These are phyloP conservation scores for Hyperoplus immaculatus DNA, from an alignment of 2,797 vertebrate genomes.

Conservation along the genomic window DNA sequence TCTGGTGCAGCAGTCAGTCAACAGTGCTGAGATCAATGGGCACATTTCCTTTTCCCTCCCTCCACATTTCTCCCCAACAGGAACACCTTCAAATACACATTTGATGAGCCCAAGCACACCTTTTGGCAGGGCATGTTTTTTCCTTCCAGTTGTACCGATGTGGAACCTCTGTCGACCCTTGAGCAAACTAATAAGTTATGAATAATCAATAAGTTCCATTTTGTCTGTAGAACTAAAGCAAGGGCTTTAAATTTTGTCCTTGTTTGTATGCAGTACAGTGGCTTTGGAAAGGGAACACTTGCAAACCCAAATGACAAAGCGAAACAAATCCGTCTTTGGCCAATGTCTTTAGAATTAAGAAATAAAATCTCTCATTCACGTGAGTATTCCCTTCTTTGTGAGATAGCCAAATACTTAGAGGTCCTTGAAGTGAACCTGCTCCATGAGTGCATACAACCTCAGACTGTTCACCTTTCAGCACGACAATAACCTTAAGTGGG, in stretches of 20 bases:
- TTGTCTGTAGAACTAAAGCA: too few species aligned
- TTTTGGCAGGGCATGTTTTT: not conserved
- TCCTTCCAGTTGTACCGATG: not conserved
- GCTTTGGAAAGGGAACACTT: too few species aligned
- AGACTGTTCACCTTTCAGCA: conserved; percentile 4
- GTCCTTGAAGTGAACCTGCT: not conserved
- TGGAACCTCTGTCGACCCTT: not conserved
- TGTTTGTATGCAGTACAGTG: too few species aligned
- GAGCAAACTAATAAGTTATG: not conserved
- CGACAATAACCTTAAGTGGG: not conserved
- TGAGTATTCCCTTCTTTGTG: not conserved
- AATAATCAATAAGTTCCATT: not conserved
- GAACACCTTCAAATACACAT: not conserved
- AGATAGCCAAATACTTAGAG: not conserved
- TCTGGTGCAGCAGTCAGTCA: not conserved
- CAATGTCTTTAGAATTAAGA: not conserved
- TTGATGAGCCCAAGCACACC: not conserved
- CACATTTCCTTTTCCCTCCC: not conserved
- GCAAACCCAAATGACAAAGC: not conserved
- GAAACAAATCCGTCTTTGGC: not conserved
- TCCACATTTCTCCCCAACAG: not conserved
- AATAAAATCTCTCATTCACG: not conserved
- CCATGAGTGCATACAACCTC: not conserved
- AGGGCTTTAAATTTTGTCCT: too few species aligned
- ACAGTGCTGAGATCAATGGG: not conserved